Evolutionary conservation across 2,113 vertebrate species (phyloP), one percentile per base, ranked within the genome.

Genomic region (Chloropsis hardwickii): DNA sequence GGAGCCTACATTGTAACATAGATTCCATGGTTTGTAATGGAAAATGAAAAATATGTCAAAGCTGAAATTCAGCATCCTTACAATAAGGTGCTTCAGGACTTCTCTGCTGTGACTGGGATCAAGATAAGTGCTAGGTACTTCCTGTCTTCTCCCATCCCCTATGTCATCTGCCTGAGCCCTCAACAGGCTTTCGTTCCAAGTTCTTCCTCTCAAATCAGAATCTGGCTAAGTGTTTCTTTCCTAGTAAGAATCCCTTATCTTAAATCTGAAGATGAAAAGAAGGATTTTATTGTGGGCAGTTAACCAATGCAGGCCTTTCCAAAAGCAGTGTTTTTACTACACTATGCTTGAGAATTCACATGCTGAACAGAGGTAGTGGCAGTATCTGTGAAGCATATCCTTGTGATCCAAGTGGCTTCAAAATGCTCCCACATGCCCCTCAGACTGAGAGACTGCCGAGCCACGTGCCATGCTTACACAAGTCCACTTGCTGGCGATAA

Each of bases 391-490:
- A 78, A 37, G 31, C 22, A 20, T 4, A 64, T 29, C 58, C 21
- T 48, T 19, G 25, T 2, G 20, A 12, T 71, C 28, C 8, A n/a
- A 76, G 44, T 17, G 28, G 15, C 29, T 51, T 82, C 58, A 23
- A 28, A 86, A 77, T 0, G 3, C 24, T 67, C 24, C 23, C 0
- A 0, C 16, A 1, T 7, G 9, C 31, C 1, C 0, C 47, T 67
- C 17, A 9, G 66, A 45, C 40, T 51, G 44, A 28, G 66, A 24
- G 31, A 19, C n/a, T 0, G 0, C 71, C 44, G 40, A 78, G 45
- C 29, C 10, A 13, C 0, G 1, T 42, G 50, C 48, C 73, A 10
- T 0, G 0, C 35, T 81, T 35, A 35, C 0, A 2, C 17, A 13
- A 56, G 42, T 48, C 37, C 14, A 3, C 22, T 37, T 35, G 42